Evolutionary conservation across 2,888 invertebrate genomes (phyloP).

Genomic region (Zootermopsis nevadensis): DNA sequence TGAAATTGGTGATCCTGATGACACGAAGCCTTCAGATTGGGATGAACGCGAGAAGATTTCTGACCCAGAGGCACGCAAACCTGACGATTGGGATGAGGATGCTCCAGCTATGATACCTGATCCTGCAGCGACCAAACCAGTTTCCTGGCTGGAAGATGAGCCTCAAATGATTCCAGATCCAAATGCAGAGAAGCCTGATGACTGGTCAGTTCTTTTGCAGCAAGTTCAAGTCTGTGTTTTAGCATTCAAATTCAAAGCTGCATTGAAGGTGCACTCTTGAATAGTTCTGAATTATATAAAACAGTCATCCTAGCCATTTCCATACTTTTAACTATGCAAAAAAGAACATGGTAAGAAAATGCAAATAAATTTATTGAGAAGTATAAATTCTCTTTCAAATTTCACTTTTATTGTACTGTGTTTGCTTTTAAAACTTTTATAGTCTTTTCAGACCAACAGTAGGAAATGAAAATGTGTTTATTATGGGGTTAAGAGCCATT

Average conservation of each 20-base stretch:
- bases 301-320: no score
- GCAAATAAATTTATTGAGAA: no score
- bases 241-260: no score
- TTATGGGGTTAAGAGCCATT: no score
- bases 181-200: constrained; percentile 85
- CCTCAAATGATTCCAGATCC: constrained; percentile 88
- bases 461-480: no score
- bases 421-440: no score
- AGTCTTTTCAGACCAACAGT: no score
- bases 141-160: constrained; percentile 94
- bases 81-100: constrained; percentile 97
- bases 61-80: constrained; percentile 89
- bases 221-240: no score
- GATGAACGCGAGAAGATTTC: constrained; percentile 95
- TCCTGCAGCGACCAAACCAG: constrained; percentile 84
- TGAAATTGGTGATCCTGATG: constrained; percentile 93
- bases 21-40: constrained; percentile 89
- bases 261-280: neutral
- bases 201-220: constrained; percentile 72
- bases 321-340: neutral
- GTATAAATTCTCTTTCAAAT: no score
- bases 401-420: no score
- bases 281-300: neutral
- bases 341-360: no score
- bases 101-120: constrained; percentile 92